These are phyloP conservation scores for Corydoras maculifer DNA, from an alignment of 2,113 vertebrate species.

Conservation along the genomic window DNA sequence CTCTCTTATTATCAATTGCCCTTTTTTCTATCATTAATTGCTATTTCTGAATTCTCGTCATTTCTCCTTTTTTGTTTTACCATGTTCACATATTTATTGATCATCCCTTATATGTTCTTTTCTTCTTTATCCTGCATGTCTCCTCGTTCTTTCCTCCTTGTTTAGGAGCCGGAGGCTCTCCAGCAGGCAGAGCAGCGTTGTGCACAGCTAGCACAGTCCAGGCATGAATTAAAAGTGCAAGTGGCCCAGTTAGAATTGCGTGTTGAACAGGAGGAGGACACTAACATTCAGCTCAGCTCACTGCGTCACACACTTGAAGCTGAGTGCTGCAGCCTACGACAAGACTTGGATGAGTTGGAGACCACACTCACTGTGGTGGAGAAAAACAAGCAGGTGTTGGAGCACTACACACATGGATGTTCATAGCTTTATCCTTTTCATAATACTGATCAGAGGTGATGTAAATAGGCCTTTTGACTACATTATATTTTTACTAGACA, in stretches of 20 bases:
- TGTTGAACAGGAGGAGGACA: slow-evolving; percentile 63
- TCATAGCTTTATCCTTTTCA: too few relatives aligned
- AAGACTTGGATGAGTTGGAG: slow-evolving; percentile 65
- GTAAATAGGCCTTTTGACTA: too few relatives aligned
- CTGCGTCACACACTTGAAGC: slow-evolving; percentile 59
- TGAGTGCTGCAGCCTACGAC: slow-evolving; percentile 59
- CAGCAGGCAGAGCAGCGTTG: slow-evolving; percentile 61
- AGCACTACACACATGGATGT: neutral
- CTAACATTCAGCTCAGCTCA: slow-evolving; percentile 51
- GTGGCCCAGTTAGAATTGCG: slow-evolving; percentile 56
- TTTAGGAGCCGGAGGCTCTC: slow-evolving; percentile 59
- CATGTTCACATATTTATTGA: too few relatives aligned
- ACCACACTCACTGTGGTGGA: slow-evolving; percentile 52
- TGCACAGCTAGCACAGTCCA: slow-evolving; percentile 57
- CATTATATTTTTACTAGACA: too few relatives aligned
- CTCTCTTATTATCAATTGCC: neutral
- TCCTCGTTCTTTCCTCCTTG: neutral
- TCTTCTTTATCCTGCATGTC: neutral
- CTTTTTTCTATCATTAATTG: too few relatives aligned
- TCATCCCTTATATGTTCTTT: neutral
- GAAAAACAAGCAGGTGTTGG: slow-evolving; percentile 58
- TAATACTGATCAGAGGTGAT: too few relatives aligned
- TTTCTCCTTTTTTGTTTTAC: neutral
- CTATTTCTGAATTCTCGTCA: neutral
- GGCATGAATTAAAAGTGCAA: slow-evolving; percentile 59